Evolutionary conservation across 2,888 invertebrate genomes (phyloP), one percentile per base, ranked within the genome.

Genomic region (Alloplasta piceator): DNA sequence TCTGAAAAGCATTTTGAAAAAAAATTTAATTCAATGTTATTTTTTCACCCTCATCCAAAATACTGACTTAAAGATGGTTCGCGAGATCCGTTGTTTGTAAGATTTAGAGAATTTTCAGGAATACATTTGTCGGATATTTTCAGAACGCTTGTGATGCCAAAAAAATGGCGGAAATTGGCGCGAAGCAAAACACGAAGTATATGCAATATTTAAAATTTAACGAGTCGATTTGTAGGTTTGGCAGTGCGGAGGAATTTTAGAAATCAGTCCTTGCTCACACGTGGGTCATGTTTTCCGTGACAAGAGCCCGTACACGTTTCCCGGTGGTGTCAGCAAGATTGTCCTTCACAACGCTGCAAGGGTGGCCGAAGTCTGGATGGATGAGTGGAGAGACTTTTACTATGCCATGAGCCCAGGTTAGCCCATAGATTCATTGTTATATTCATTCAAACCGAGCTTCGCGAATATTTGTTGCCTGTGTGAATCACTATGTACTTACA

Each of bases 351-450:
- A 99, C 94, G 98, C 99, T 88, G 98, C 98, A 89, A 95, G 99
- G 90, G 98, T 99, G 89, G 99, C 99, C 89, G 98, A 98, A 93
- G 99, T 99, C 90, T 99, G 99, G 99, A 97, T 99, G 97, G 99
- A 99, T 95, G 98, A 99, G 93, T 99, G 99, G 97, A 96, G 98
- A 93, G 98, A 98, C 94, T 98, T 98, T 96, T 98, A 98, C 96
- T 98, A 98, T 96, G 97, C 98, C 93, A 98, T 98, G 97, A 98
- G 98, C 94, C 97, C 98, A 97, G 98, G 98, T 98, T 96, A 92
- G 92, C 89, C 95, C 94, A 92, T 46, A 60, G 56, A 74, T 76
- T 79, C 72, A 79, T 83, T 83, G 63, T 66, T 75, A 46, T 58
- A 67, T 52, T 70, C 71, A 46, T 52, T 70, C 12, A 7, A 16